These are phyloP conservation scores for Lepidocyrtinus sp. DNA, from an alignment of 2,888 invertebrate species.

Conservation along the genomic window DNA sequence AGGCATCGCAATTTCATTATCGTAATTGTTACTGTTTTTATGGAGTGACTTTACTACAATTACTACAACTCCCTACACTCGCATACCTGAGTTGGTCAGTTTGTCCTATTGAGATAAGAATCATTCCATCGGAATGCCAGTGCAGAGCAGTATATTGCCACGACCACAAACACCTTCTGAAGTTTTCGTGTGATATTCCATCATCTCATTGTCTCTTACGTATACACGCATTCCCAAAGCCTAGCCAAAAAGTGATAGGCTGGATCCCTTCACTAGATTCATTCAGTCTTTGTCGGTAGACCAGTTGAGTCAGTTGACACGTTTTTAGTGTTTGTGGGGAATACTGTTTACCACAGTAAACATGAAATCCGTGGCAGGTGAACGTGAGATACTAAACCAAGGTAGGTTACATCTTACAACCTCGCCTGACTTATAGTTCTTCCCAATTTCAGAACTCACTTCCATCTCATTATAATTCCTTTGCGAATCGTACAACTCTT, in stretches of 20 bases:
- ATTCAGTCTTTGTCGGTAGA: slow-evolving; percentile 51
- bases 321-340: slow-evolving; percentile 26
- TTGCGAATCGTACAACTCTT: too few relatives aligned
- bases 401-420: too few relatives aligned
- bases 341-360: slow-evolving; percentile 6
- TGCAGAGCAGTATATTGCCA: background rate
- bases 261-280: slow-evolving; percentile 33
- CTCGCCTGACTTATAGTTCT: background rate
- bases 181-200: slow-evolving; percentile 16
- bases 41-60: too few relatives aligned
- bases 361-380: slow-evolving; percentile 5
- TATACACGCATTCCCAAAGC: slow-evolving; percentile 14
- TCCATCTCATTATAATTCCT: too few relatives aligned
- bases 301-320: slow-evolving; percentile 52
- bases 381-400: background rate
- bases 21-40: too few relatives aligned
- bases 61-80: too few relatives aligned
- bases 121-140: background rate
- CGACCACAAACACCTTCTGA: slow-evolving; percentile 13
- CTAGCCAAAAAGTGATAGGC: slow-evolving; percentile 20
- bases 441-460: too few relatives aligned
- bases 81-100: background rate
- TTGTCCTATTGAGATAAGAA: background rate
- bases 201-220: background rate
- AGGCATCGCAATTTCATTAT: too few relatives aligned